Evolutionary conservation across 2,113 vertebrate species (phyloP), one percentile per base, ranked within the genome.

Genomic region (Poicephalus meyeri): DNA sequence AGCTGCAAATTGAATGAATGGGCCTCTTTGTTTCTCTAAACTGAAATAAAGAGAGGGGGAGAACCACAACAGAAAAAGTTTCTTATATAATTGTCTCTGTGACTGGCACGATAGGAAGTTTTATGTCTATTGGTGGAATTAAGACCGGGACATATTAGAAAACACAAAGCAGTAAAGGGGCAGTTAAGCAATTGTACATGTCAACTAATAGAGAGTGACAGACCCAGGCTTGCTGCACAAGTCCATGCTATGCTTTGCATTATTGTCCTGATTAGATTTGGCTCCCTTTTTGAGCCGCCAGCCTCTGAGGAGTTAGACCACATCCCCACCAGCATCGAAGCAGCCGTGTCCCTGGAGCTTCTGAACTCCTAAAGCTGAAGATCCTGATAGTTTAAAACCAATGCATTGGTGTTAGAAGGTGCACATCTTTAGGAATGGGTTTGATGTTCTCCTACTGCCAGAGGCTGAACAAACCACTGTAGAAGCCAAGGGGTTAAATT

Each of bases 1-100:
- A 37, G 88, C 92, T 96, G 95, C 69, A 88, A 89, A 83, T 80
- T n/a, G 78, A 65, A 91, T 82, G 92, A 97, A 94, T 86, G 70
- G 81, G 26, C n/a, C 60, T 78, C 83, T 96, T 89, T 74, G 69
- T 97, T 49, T 85, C 80, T 92, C 80, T 44, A 82, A 93, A 90
- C 70, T 80, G 86, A 25, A 79, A 63, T 68, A 74, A 82, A 68
- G 82, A 88, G 64, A 50, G 60, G 31, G 63, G 55, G 44, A 60
- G 61, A 87, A 68, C 15, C n/a, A 61, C 53, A 17, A 25, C n/a
- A 46, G 68, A 72, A 16, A 42, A 37, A 19, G 5, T 24, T 58
- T 90, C 86, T 68, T 42, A 69, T 71, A 37, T 94, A 80, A 85
- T 74, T 92, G 46, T 96, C 58, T 90, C 74, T 81, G 71, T 56